Conservation (phyloP, 2,888 invertebrate genomes). For the Biston stratarius region DNA sequence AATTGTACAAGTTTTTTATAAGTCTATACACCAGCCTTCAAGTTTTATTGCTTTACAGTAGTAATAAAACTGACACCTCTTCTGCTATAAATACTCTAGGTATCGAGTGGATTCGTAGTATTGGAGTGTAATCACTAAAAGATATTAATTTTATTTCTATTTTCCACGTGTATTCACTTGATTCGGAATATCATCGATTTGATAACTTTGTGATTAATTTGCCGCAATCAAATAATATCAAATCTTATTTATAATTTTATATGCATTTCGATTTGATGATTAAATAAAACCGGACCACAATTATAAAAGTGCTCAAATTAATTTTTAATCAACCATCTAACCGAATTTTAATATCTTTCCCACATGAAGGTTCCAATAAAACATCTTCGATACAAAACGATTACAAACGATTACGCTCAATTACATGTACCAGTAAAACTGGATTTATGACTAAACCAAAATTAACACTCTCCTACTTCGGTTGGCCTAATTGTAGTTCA, state of each 20-base stretch:
- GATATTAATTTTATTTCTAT: conserved; percentile 23
- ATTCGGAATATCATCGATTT: conserved; percentile 11
- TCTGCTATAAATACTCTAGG: conserved; percentile 29
- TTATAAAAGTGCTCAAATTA: conserved; percentile 29
- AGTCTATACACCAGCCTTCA: conserved; percentile 37
- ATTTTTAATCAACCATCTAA: conserved; percentile 36
- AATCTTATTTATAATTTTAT: conserved; percentile 18
- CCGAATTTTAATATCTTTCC: conserved; percentile 54
- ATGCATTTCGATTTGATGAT: conserved; percentile 15
- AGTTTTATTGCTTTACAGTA: conserved; percentile 47
- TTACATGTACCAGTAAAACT: conserved; percentile 70
- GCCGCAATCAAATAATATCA: conserved; percentile 22
- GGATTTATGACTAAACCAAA: conserved; percentile 76
- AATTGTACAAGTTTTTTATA: conserved; percentile 38
- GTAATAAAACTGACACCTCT: conserved; percentile 46
- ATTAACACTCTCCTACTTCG: conserved; percentile 72
- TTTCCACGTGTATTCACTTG: conserved; percentile 7
- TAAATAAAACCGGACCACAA: conserved; percentile 10
- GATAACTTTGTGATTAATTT: conserved; percentile 27
- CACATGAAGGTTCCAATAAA: conserved; percentile 64
- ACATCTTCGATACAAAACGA: conserved; percentile 60
- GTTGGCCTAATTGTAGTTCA: conserved; percentile 72
- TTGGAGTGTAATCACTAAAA: conserved; percentile 35
- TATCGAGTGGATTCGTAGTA: conserved; percentile 35
- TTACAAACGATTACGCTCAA: conserved; percentile 72